Base-by-base conservation (phyloP, 2,797 vertebrate genomes). In the Tadarida brasiliensis region DNA sequence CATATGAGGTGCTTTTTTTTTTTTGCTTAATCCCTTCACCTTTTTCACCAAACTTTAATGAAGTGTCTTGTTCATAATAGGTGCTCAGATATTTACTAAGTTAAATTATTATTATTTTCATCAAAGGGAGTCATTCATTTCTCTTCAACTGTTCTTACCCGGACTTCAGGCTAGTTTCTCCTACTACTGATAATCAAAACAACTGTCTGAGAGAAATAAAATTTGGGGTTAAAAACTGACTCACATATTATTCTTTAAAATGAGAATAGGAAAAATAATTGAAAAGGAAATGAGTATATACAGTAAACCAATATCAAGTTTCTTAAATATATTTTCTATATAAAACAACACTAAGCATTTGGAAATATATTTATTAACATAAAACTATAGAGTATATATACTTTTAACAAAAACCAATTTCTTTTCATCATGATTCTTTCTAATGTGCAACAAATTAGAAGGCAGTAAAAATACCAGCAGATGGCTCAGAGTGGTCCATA, bases 91-190 rank as follows among this genome's bases (percentile, higher is more conserved):
- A 73, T 86, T 73, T 86, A 30, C 35, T 77, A 44, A 87, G 76
- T 71, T 83, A 71, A 77, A 80, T 91, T 84, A 81, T 91, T 86
- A 83, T 59, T 61, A n/a, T 87, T 96, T 91, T 81, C 56, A 91
- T 84, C 67, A 94, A 74, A 90, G 19, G 10, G 44, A 56, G 10
- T 51, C 24, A 47, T 90, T 87, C 8, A 83, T 92, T 95, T 17
- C 15, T 87, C 67, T 83, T 90, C 51, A 56, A 11, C 12, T 68
- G 20, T 57, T 71, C 39, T 82, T 85, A 61, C 10, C 9, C 73
- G 49, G 33, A 2, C 65, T 87, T 73, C n/a, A 61, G 6, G 11
- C 77, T 83, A 82, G 20, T 89, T 92, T 51, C 96, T 73, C 39
- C 17, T 68, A 71, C n/a, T 51, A 78, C 4, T 59, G 15, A 81